Percentiles rank a stretch among this genome's conserved stretches.
Conservation (phyloP, 2,113 vertebrate species). For the Prinia subflava region DNA sequence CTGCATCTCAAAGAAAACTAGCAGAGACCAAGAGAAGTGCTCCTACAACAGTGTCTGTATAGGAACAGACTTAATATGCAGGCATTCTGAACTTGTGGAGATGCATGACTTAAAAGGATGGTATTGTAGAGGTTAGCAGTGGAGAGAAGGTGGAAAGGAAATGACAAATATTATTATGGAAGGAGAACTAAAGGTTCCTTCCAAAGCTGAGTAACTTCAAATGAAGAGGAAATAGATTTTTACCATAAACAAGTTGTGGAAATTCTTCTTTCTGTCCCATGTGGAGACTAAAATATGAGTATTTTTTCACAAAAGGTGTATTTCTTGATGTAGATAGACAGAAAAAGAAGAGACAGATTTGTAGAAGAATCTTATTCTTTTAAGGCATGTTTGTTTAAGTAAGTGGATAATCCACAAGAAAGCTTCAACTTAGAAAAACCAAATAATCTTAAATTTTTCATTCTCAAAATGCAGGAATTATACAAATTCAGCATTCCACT, state of each 20-base stretch:
- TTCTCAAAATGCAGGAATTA: background rate
- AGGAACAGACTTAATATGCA: background rate
- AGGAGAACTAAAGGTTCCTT: background rate
- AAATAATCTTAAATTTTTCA: background rate
- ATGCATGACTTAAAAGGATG: background rate
- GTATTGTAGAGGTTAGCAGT: background rate
- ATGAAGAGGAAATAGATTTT: background rate
- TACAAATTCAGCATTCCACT: background rate
- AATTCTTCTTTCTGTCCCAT: background rate
- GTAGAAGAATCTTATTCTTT: background rate
- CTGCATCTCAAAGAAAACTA: background rate
- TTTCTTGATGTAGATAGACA: background rate
- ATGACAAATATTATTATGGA: background rate
- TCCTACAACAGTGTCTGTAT: background rate
- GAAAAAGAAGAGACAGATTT: background rate
- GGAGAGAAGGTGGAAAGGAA: background rate
- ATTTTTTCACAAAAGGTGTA: background rate
- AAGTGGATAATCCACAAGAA: background rate
- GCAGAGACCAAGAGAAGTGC: background rate
- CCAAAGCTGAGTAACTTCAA: background rate
- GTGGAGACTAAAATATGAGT: background rate
- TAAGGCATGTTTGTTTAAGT: background rate
- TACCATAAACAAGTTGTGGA: background rate
- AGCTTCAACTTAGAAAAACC: background rate
- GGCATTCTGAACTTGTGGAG: background rate